Conservation (phyloP, 2,113 vertebrate species). For the Gymnarchus niloticus region DNA sequence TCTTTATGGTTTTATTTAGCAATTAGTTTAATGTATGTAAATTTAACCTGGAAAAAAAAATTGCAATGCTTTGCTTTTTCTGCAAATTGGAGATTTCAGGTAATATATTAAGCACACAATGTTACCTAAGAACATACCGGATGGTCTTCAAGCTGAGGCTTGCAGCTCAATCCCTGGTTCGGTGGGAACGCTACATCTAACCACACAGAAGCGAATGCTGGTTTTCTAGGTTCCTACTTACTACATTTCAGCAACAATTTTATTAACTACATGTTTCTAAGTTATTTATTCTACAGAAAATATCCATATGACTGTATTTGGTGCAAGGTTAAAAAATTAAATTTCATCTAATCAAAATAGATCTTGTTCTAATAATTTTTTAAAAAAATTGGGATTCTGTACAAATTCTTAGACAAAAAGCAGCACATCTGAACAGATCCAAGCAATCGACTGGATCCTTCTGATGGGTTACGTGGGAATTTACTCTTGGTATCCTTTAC, state of each 20-base stretch:
- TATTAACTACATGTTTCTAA: background rate
- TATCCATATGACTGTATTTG: background rate
- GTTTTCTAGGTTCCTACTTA: background rate
- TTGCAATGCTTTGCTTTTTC: background rate
- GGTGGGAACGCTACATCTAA: background rate
- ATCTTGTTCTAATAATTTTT: background rate
- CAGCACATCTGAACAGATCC: background rate
- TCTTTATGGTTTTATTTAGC: background rate
- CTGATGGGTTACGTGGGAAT: background rate
- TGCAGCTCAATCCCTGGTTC: background rate
- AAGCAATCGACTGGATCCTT: background rate
- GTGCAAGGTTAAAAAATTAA: background rate
- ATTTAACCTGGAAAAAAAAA: background rate
- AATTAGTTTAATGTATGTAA: background rate
- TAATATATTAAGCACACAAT: too few species aligned
- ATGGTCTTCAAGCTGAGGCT: background rate
- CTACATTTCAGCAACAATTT: background rate
- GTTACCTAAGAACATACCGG: background rate
- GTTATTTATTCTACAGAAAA: background rate
- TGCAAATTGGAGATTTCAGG: too few species aligned
- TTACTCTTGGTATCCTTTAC: background rate
- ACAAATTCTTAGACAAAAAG: background rate
- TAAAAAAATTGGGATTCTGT: background rate
- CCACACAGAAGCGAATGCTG: background rate
- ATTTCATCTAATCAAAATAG: slow-evolving; percentile 3